Evolutionary conservation across 2,113 vertebrate genomes (phyloP).

Genomic region (Gobiocypris rarus): DNA sequence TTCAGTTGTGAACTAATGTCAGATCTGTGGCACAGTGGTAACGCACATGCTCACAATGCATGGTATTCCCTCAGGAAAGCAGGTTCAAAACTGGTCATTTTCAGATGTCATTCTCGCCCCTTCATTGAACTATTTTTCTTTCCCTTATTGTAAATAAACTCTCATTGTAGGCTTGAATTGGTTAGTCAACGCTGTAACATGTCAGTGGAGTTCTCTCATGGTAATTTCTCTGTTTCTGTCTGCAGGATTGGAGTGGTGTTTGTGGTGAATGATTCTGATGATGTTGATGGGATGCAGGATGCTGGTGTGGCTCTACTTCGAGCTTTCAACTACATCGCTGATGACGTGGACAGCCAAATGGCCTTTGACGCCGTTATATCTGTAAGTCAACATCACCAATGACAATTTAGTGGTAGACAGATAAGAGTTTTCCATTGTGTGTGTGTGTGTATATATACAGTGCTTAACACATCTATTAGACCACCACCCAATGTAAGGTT

Average conservation of each 20-base stretch:
- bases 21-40: background rate
- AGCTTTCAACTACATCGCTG: conserved; percentile 91
- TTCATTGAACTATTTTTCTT: background rate
- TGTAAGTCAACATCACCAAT: conserved; percentile 73
- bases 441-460: no score
- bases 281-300: conserved; percentile 90
- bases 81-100: background rate
- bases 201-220: background rate
- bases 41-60: background rate
- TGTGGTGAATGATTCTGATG: conserved; percentile 88
- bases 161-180: background rate
- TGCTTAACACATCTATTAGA: no score
- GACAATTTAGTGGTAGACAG: background rate
- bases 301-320: conserved; percentile 90
- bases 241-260: conserved; percentile 89
- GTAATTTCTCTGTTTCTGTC: conserved; percentile 24
- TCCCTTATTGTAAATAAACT: background rate
- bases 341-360: conserved; percentile 87
- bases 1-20: background rate
- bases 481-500: no score
- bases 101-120: background rate
- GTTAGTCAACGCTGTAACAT: background rate
- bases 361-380: conserved; percentile 90
- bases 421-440: no score
- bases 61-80: background rate